Evolutionary conservation across 37 sponge, comb jelly and placozoan species (phyloP), one percentile per base, ranked within the genome.

Genomic region (Crambe crambe): DNA sequence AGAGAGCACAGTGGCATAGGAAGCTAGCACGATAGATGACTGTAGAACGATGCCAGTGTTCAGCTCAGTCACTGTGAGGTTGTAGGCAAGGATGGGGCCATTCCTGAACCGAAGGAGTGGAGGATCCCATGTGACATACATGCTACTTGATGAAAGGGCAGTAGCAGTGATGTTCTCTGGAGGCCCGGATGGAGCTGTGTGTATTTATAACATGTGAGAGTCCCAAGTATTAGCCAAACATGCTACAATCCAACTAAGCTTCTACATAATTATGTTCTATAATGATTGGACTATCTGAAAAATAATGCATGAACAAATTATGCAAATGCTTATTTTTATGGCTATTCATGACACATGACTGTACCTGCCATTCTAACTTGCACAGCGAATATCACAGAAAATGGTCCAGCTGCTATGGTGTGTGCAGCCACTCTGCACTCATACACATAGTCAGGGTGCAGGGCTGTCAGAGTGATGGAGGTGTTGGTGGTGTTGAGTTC

Each of bases 401-500:
- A 76, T 40, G 68, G 47, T 17, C 78, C 78, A 42, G 29, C 67
- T 27, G 68, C 67, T 42, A 37, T 31, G 5, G 66, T 78, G 9
- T 17, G 6, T 30, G 78, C 67, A n/a, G 67, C 78, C 29, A 78
- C 78, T 17, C 1, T 42, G 25, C 65, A 78, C 44, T 43, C 42
- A 43, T 78, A 78, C 21, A 40, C 27, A 38, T 64, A 65, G 54
- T 65, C 66, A 29, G 78, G 78, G 26, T 65, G 66, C 10, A 78
- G 51, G 26, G 67, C 39, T 15, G 40, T 30, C 31, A 78, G 21
- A 30, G 42, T 43, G 23, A 66, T 25, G 1, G 43, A 15, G 35
- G 54, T 64, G 2, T 41, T 59, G 4, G 61, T 61, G 32, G 76
- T 38, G 27, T 23, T 37, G 37, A 39, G 60, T 22, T 76, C 62